Conservation (phyloP, 2,113 vertebrate genomes). For the Anthoscopus minutus region DNA sequence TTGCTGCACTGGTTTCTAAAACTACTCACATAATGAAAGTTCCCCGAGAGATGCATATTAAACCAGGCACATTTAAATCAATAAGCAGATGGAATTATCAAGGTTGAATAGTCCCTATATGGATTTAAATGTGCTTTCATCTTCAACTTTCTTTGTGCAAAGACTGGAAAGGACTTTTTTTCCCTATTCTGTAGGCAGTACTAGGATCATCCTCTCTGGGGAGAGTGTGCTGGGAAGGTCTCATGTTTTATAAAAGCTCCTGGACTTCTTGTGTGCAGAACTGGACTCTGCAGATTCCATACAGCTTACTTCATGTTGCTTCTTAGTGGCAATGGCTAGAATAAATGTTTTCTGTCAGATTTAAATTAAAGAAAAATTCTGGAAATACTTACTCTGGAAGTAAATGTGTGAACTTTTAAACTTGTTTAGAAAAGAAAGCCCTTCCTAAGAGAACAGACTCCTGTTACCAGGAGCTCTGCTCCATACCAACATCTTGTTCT, state of each 20-base stretch:
- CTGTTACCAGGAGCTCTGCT: not conserved
- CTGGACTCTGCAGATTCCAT: not conserved
- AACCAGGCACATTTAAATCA: not conserved
- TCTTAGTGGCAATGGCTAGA: not conserved
- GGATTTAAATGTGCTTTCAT: not conserved
- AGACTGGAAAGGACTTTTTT: not conserved
- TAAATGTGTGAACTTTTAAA: not conserved
- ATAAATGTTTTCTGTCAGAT: not conserved
- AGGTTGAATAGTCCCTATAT: not conserved
- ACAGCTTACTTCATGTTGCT: not conserved
- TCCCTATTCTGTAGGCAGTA: not conserved
- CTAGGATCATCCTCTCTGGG: rapidly evolving
- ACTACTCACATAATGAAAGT: not conserved
- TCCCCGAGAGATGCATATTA: not conserved
- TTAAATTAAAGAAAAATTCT: not conserved
- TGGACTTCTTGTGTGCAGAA: not conserved
- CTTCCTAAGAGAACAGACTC: not conserved
- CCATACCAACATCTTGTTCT: not conserved
- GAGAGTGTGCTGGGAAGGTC: not conserved
- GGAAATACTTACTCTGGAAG: not conserved
- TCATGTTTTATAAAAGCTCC: not conserved
- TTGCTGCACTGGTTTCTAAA: not conserved
- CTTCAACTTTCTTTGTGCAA: not conserved
- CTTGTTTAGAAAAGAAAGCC: not conserved
- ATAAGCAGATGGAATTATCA: not conserved